phyloP scores from a whole-genome alignment of 37 sponge, comb jelly and placozoan species.

The Halichondria panicea region DNA sequence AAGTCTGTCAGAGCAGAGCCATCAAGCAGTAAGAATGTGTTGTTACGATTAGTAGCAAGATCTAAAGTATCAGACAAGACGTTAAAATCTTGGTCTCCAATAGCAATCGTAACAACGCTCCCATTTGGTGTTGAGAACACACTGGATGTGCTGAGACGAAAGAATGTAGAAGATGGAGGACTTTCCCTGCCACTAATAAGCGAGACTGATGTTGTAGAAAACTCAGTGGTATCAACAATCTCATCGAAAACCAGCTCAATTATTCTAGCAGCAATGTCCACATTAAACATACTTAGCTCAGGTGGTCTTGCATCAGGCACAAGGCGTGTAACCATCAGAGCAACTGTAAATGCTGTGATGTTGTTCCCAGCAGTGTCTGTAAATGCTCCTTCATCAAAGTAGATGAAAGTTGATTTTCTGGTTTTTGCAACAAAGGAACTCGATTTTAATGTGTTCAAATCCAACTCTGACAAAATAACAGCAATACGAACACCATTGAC shows the following conservation, averaged over 20 bases:
- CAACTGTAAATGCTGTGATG: constrained; percentile 38
- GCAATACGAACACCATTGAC: constrained; percentile 54
- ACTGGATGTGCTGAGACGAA: constrained; percentile 56
- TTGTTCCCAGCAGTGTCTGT: constrained; percentile 70
- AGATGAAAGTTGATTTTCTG: constrained; percentile 36
- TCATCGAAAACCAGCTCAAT: constrained; percentile 82
- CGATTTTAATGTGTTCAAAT: constrained; percentile 68
- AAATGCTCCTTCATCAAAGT: constrained; percentile 64
- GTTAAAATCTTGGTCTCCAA: constrained; percentile 65
- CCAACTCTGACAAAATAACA: constrained; percentile 44
- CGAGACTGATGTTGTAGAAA: constrained; percentile 53
- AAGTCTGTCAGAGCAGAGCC: constrained; percentile 59
- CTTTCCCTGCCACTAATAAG: constrained; percentile 42
- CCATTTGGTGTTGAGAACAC: constrained; percentile 32
- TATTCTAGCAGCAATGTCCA: constrained; percentile 57
- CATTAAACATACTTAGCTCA: constrained; percentile 47
- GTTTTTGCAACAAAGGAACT: constrained; percentile 31
- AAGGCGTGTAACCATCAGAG: constrained; percentile 37
- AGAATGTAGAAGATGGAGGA: constrained; percentile 25
- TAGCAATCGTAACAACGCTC: constrained; percentile 27
- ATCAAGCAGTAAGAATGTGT: constrained; percentile 64
- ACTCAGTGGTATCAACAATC: constrained; percentile 30
- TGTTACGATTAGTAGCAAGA: constrained; percentile 52
- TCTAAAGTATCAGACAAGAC: constrained; percentile 35
- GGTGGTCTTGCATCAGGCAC: constrained; percentile 65